Conservation (phyloP, 2,797 vertebrate genomes). For the Australoheros facetus region DNA sequence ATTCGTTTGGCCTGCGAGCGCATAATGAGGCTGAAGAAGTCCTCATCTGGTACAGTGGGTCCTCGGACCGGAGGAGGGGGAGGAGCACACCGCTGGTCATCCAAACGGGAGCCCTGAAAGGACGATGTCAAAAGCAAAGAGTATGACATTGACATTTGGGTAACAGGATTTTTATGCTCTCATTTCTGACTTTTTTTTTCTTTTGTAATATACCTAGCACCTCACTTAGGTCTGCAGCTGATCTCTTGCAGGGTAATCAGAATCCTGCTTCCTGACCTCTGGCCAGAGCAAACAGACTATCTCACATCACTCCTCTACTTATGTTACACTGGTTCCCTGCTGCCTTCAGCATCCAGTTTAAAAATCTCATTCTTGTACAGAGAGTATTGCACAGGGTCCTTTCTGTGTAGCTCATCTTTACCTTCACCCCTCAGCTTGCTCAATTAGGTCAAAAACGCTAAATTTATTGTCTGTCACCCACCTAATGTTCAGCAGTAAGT, state of each 20-base stretch:
- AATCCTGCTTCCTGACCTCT: not conserved
- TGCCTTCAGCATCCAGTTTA: rapidly evolving
- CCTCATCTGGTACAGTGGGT: slow-evolving; percentile 94
- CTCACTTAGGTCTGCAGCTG: not conserved
- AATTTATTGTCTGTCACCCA: too few species aligned
- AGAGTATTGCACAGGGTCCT: too few species aligned
- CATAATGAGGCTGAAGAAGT: slow-evolving; percentile 98
- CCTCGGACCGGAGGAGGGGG: slow-evolving; percentile 86
- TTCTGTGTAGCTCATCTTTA: too few species aligned
- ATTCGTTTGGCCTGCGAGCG: slow-evolving; percentile 95
- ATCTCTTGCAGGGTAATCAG: not conserved
- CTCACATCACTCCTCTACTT: not conserved
- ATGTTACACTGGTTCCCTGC: not conserved
- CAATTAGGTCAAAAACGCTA: too few species aligned
- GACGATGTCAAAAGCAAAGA: not conserved
- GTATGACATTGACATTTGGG: not conserved
- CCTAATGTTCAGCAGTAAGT: too few species aligned
- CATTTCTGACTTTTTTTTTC: not conserved
- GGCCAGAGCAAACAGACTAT: not conserved
- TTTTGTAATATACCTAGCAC: not conserved
- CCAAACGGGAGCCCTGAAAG: slow-evolving; percentile 89
- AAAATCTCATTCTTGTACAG: not conserved
- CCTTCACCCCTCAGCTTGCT: too few species aligned
- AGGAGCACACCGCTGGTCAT: slow-evolving; percentile 96
- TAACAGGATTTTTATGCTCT: not conserved